Base-by-base conservation (phyloP, 2,888 invertebrate species). In the Danaus chrysippus region DNA sequence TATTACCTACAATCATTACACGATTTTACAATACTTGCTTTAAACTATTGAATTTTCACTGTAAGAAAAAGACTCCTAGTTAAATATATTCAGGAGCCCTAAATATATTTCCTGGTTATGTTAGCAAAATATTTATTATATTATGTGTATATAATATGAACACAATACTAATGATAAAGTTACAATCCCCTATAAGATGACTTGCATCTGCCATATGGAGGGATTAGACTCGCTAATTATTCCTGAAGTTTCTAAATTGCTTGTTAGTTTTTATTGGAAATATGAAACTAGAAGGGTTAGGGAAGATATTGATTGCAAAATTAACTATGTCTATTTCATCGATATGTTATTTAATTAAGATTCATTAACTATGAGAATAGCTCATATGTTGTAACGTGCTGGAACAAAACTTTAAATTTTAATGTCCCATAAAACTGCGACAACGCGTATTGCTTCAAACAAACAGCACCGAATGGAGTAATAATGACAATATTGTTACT, bases 191-290 rank as follows among this genome's bases (percentile, higher is more conserved):
- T 60, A 62, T 58, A 53, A 63, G 70, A 82, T 87, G 87, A 87
- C 86, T 85, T 81, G 87, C 83, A 73, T 71, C 76, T 70, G 73
- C 80, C 86, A 83, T 86, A 81, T 84, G 83, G 72, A 75, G 71
- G 75, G 80, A 87, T 87, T 86, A 78, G 85, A 74, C 65, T 74
- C 83, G 85, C 82, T 86, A 86, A 87, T 89, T 83, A 84, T 75
- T 68, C 64, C 68, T 58, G 66, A 64, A 75, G 76, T 76, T 79
- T 71, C 74, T 76, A 81, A 83, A 83, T 79, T 77, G 76, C 75
- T 76, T 72, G 70, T 76, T 77, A 81, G 71, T 74, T 79, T 75
- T 76, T 73, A 56, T 53, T 58, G 42, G 59, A 54, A 42, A 58
- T 56, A 55, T 57, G 43, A 52, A n/a, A 41, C 34, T 53, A 23